Percentiles rank a stretch among this genome's conserved stretches.
Conservation (phyloP, 2,797 vertebrate genomes). For the Tinamus major region DNA sequence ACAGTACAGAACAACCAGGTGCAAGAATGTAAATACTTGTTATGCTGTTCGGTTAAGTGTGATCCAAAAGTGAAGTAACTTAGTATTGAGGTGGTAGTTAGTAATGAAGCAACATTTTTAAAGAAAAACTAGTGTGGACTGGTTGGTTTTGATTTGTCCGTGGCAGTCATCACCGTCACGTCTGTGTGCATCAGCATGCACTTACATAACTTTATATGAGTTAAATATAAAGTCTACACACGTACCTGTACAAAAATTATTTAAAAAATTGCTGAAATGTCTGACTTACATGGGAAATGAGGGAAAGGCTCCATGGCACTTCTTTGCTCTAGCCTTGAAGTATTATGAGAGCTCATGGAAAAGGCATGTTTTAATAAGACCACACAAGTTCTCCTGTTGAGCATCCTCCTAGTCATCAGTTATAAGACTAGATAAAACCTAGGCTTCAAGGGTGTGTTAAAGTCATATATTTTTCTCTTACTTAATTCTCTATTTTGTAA, state of each 20-base stretch:
- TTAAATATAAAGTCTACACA: background rate
- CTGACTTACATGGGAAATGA: background rate
- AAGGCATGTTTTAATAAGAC: background rate
- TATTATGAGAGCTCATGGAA: background rate
- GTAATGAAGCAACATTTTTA: background rate
- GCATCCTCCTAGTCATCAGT: background rate
- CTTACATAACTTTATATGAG: background rate
- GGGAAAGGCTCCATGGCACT: background rate
- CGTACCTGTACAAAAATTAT: background rate
- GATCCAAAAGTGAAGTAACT: background rate
- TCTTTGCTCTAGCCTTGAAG: background rate
- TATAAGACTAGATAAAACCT: background rate
- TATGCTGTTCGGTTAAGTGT: background rate
- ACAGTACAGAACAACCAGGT: background rate
- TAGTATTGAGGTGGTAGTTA: background rate
- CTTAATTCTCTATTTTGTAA: background rate
- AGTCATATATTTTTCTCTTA: background rate
- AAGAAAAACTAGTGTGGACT: background rate
- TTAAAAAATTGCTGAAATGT: background rate
- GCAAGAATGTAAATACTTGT: background rate
- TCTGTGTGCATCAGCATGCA: background rate
- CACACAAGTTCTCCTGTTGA: background rate
- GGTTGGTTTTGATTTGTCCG: background rate
- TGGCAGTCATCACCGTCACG: background rate
- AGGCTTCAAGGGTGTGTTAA: background rate